phyloP scores from a whole-genome alignment of 2,113 vertebrate genomes.

The Malurus melanocephalus region DNA sequence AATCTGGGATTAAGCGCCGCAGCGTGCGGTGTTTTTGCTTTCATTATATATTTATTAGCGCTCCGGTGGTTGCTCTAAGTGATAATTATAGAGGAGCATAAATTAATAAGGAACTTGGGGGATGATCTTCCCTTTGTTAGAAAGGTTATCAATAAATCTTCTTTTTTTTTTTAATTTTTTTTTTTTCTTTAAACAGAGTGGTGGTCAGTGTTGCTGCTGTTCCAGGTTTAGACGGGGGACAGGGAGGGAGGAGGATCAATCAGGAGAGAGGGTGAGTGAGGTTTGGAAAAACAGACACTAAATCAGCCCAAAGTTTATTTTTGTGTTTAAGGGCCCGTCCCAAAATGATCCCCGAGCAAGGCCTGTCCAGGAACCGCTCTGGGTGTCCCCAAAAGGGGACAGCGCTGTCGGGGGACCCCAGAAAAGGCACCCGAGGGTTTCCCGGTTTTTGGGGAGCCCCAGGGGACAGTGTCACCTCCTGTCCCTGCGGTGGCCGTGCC shows the following conservation, averaged over 20 bases:
- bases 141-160: constrained; percentile 57
- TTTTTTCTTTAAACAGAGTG: neutral
- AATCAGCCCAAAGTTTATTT: neutral
- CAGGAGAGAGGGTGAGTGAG: neutral
- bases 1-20: constrained; percentile 74
- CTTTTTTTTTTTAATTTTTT: neutral
- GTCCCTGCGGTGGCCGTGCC: neutral
- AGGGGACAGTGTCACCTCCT: constrained; percentile 47
- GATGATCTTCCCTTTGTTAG: constrained; percentile 30
- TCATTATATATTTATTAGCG: constrained; percentile 81
- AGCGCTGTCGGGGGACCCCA: neutral
- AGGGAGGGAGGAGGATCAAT: neutral
- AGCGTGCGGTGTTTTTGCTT: constrained; percentile 77
- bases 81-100: constrained; percentile 58
- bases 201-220: neutral
- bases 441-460: neutral
- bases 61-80: constrained; percentile 23
- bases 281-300: rapidly evolving
- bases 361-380: neutral
- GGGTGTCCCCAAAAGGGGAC: neutral
- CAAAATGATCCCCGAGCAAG: neutral
- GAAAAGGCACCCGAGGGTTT: neutral
- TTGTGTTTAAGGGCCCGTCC: rapidly evolving
- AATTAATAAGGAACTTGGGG: constrained; percentile 56
- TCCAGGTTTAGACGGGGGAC: neutral